Conservation (phyloP, 2,113 vertebrate species). For the Numida meleagris region DNA sequence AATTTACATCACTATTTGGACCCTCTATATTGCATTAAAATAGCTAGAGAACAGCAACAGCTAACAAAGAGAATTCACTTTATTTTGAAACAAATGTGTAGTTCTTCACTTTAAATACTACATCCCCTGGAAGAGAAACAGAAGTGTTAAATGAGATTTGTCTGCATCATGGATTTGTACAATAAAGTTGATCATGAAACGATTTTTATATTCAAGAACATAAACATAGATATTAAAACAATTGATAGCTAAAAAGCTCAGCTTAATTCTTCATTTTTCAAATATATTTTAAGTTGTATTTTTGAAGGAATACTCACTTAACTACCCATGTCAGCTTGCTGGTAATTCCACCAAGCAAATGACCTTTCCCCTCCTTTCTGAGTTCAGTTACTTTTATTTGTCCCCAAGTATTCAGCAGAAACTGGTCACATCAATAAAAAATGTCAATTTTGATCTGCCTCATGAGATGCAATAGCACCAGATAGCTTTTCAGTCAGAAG, state of each 20-base stretch:
- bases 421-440: slow-evolving; percentile 73
- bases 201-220: not conserved
- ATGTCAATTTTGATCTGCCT: slow-evolving; percentile 71
- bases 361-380: slow-evolving; percentile 8
- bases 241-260: not conserved
- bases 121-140: not conserved
- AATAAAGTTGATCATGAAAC: not conserved
- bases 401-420: slow-evolving; percentile 68
- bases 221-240: not conserved
- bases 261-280: not conserved
- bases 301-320: slow-evolving; percentile 34
- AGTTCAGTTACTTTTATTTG: slow-evolving; percentile 66
- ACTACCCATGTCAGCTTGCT: slow-evolving; percentile 17
- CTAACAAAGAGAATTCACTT: not conserved
- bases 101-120: not conserved
- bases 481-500: slow-evolving; percentile 68
- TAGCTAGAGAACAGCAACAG: not conserved
- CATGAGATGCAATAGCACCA: slow-evolving; percentile 60
- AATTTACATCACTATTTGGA: not conserved
- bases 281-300: not conserved
- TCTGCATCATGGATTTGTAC: not conserved
- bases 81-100: not conserved
- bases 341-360: slow-evolving; percentile 41
- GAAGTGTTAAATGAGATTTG: not conserved
- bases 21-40: not conserved